These are phyloP conservation scores for Cygnus atratus DNA, from an alignment of 2,113 vertebrate species.

Conservation along the genomic window DNA sequence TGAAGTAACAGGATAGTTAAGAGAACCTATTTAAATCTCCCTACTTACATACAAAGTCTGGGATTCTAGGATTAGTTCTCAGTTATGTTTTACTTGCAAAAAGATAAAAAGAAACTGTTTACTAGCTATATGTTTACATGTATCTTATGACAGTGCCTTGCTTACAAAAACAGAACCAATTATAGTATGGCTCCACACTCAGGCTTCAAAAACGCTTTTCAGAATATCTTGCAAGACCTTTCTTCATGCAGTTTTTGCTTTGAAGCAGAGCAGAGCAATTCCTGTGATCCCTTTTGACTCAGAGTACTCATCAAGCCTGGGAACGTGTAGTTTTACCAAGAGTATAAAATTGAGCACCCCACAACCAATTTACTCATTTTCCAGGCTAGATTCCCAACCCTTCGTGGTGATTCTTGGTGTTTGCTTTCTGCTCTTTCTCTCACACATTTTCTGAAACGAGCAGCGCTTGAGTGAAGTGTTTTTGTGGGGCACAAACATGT, in stretches of 20 bases:
- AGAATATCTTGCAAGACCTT: neutral
- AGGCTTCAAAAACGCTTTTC: neutral
- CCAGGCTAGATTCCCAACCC: too few relatives aligned
- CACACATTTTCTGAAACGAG: neutral
- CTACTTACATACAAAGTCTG: neutral
- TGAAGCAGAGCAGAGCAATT: neutral
- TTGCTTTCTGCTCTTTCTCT: neutral
- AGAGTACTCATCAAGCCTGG: neutral
- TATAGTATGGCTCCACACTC: neutral
- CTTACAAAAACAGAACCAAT: fast-evolving
- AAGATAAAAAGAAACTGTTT: neutral
- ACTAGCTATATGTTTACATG: neutral
- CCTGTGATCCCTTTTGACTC: neutral
- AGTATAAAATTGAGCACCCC: fast-evolving
- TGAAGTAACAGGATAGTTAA: neutral
- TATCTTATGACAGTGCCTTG: neutral
- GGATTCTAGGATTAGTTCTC: neutral
- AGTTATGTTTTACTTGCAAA: neutral
- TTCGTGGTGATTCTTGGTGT: neutral
- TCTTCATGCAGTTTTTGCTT: neutral
- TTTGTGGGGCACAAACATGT: neutral
- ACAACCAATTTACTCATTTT: neutral
- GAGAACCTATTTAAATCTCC: neutral
- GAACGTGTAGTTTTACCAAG: neutral
- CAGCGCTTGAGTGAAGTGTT: fast-evolving